Evolutionary conservation across 23 tunicate genomes (phyloP), one percentile per base, ranked within the genome.

Genomic region (Clavelina lepadiformis): DNA sequence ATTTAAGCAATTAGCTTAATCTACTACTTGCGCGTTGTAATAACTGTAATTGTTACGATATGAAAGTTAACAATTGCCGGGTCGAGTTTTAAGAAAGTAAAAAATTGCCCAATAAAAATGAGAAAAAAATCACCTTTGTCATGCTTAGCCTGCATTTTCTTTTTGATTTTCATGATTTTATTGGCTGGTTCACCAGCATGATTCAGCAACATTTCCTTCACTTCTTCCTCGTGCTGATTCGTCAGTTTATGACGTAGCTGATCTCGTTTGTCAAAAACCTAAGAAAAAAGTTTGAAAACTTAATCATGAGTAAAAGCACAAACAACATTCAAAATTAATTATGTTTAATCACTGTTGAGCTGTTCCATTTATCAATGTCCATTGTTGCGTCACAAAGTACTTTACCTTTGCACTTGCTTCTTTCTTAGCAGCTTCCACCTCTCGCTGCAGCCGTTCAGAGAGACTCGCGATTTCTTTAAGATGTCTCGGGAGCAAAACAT

Each of bases 171-270:
- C 65, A 78, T 64, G 6, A 86, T 76, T 78, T 78, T 86, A 45
- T 56, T 72, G 32, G 95, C 95, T 4, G 95, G 80, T 33, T 86
- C 95, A 0, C 95, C 95, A 28, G 95, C 95, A 46, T 78, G 77
- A 45, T 55, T 72, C 35, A 86, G 71, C 75, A 86, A 35, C 19
- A 78, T 28, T 71, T 86, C 83, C 31, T 63, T 61, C 56, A 86
- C 37, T 57, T 86, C 80, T 36, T 86, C 82, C 4, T 68, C 75
- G 15, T 86, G 85, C 33, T 51, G 70, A 51, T 70, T 38, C 46
- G 57, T 38, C 70, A 86, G 25, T 22, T 70, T 67, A 8, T 86
- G 80, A 21, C 73, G 68, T 24, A 58, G 24, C 29, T 33, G 57
- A 34, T 71, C 78, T 20, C 95, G 78, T 23, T 78, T 80, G 15